Evolutionary conservation across 2,888 invertebrate genomes (phyloP).

Genomic region (Drosophila buzzatii): DNA sequence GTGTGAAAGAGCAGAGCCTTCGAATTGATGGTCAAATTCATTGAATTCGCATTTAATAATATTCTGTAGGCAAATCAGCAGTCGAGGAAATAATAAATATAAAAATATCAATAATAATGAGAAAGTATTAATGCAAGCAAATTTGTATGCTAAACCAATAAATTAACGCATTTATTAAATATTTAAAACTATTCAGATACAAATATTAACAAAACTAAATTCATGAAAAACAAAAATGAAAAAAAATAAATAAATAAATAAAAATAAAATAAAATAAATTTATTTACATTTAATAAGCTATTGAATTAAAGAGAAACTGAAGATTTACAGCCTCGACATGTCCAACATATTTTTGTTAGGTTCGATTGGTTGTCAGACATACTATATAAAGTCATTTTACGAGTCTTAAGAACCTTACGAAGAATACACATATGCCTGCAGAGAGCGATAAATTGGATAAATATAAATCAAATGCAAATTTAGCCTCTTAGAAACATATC

Average conservation of each 20-base stretch:
- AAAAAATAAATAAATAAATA: slow-evolving; percentile 26
- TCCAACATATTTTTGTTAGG: slow-evolving; percentile 36
- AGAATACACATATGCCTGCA: slow-evolving; percentile 7
- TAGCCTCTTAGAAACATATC: slow-evolving; percentile 85
- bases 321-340: slow-evolving; percentile 32
- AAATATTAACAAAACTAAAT: slow-evolving; percentile 28
- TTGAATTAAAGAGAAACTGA: slow-evolving; percentile 5
- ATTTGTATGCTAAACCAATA: slow-evolving; percentile 62
- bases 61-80: slow-evolving; percentile 39
- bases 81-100: slow-evolving; percentile 12
- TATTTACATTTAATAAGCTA: slow-evolving; percentile 29
- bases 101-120: slow-evolving; percentile 8
- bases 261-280: slow-evolving; percentile 19
- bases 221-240: slow-evolving; percentile 6
- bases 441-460: slow-evolving; percentile 32
- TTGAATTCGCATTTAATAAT: slow-evolving; percentile 60
- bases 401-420: slow-evolving; percentile 40
- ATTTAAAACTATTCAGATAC: slow-evolving; percentile 52
- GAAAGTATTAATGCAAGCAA: slow-evolving; percentile 59
- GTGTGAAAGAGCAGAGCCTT: slow-evolving; percentile 22
- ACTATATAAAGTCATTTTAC: slow-evolving; percentile 10
- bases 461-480: slow-evolving; percentile 68
- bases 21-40: slow-evolving; percentile 15
- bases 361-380: slow-evolving; percentile 39
- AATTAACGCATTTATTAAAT: slow-evolving; percentile 68